phyloP scores from a whole-genome alignment of 2,113 vertebrate species.

The Anolis sagrei region DNA sequence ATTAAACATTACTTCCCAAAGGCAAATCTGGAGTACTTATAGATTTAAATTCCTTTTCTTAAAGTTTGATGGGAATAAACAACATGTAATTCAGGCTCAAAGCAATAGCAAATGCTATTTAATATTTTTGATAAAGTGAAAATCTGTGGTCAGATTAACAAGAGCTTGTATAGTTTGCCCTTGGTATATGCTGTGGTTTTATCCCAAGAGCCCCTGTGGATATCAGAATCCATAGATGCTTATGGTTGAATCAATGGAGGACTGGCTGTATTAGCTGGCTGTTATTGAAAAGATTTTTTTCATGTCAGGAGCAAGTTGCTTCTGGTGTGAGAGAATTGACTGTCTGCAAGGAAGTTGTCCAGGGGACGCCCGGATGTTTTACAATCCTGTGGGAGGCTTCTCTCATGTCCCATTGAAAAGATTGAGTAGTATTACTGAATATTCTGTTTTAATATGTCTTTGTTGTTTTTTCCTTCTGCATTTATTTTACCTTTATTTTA shows the following conservation, averaged over 20 bases:
- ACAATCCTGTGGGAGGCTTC: no score
- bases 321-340: no score
- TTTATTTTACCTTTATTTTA: neutral
- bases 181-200: no score
- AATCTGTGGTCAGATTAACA: neutral
- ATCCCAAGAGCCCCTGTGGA: no score
- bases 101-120: neutral
- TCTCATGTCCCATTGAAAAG: no score
- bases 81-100: neutral
- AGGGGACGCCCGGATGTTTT: no score
- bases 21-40: neutral
- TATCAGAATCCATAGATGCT: no score
- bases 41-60: neutral
- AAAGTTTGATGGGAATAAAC: constrained; percentile 12
- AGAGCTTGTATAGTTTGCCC: neutral
- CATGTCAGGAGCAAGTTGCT: no score
- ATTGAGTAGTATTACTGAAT: neutral
- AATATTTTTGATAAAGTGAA: neutral
- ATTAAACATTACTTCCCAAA: constrained; percentile 11
- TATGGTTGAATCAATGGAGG: no score
- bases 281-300: no score
- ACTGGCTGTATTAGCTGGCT: no score
- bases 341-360: no score
- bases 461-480: neutral
- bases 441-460: constrained; percentile 15